A percentile compares a stretch with the other conserved stretches of the same genome.
These are phyloP conservation scores for Philereme vetulata DNA, from an alignment of 2,888 invertebrate genomes.

Conservation along the genomic window DNA sequence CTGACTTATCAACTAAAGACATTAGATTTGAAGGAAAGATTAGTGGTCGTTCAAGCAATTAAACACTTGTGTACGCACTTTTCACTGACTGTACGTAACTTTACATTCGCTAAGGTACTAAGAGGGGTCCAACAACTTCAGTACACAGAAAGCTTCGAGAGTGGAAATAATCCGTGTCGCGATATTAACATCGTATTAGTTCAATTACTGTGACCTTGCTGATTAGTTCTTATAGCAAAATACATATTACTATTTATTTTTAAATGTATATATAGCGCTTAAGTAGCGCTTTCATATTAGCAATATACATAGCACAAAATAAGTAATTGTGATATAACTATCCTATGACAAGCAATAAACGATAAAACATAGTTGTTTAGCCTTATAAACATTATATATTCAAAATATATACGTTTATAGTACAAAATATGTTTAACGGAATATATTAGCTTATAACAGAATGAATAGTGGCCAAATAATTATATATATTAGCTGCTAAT, in stretches of 20 bases:
- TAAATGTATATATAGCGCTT: constrained; percentile 1
- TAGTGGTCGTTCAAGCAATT: background rate
- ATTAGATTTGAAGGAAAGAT: background rate
- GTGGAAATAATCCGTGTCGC: constrained; percentile 2
- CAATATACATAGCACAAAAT: constrained; percentile 21
- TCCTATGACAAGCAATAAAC: constrained; percentile 26
- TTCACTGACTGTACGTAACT: background rate
- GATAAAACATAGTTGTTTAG: constrained; percentile 19
- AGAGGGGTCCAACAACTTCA: background rate
- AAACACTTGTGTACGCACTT: background rate
- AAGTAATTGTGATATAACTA: constrained; percentile 25
- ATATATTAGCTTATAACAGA: constrained; percentile 20
- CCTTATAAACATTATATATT: constrained; percentile 22
- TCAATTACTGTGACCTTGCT: constrained; percentile 30
- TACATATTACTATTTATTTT: background rate
- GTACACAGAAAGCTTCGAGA: background rate
- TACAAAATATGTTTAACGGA: constrained; percentile 31
- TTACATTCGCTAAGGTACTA: background rate
- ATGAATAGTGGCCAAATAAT: constrained; percentile 19
- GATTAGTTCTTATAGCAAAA: background rate
- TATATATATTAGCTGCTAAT: constrained; percentile 23
- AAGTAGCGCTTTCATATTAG: constrained; percentile 10
- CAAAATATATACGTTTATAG: constrained; percentile 25
- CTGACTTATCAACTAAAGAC: too few relatives aligned
- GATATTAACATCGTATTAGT: constrained; percentile 9